Base-by-base conservation (phyloP, 2,888 invertebrate species). In the Hypolimnas misippus region DNA sequence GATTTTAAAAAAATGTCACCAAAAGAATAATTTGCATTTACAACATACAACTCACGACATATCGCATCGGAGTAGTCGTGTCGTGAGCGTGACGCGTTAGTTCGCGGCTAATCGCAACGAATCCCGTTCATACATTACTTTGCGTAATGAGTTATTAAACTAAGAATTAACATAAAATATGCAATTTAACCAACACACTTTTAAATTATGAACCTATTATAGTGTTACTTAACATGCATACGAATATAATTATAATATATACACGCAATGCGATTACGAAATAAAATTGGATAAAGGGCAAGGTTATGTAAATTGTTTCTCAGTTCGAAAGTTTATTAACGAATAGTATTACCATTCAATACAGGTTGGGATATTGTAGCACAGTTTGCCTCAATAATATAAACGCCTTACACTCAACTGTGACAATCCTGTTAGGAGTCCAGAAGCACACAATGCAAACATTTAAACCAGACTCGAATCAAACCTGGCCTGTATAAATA, bases 151-250 rank as follows among this genome's bases (percentile, higher is more conserved):
- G 3, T 42, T 42, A 52, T 58, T 35, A 53, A 53, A 60, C 4
- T 5, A 44, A 58, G 19, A 46, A 53, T 59, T 59, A 53, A 35
- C 44, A 53, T 53, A 59, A 54, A 53, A 60, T 21, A 46, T 52
- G 10, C 42, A 21, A 42, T 51, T 31, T 42, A 44, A 40, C 21
- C 40, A 29, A 54, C 40, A 52, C 29, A 52, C 53, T 29, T 21
- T 53, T 35, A 54, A 53, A 54, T 49, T 46, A 35, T 12, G 10
- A 42, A 35, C 25, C 46, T 10, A 16, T 25, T 25, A 42, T 33
- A 33, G 53, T 53, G 25, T 49, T 14, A 49, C 46, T 46, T 46
- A 25, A 25, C 21, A 17, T 38, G 29, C 17, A 38, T 21, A 10
- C 16, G 42, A 49, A 14, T 31, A 16, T 58, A 21, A 44, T 52